Conservation (phyloP, 2,797 vertebrate species). For the Lagorchestes hirsutus region DNA sequence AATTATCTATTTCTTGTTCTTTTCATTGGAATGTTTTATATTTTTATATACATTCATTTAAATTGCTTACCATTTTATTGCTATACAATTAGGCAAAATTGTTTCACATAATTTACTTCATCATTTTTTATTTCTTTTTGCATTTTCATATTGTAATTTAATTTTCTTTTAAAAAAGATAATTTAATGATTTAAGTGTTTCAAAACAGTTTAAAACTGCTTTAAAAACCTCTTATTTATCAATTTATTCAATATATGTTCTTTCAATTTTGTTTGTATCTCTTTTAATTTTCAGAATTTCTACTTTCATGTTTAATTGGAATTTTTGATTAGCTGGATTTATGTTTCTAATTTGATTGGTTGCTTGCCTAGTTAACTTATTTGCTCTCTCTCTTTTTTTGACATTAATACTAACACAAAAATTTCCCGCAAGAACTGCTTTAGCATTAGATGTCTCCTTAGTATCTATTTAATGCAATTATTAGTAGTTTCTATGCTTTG, state of each 20-base stretch:
- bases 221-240: background rate
- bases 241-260: background rate
- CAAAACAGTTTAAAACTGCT: background rate
- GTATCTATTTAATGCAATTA: too few relatives aligned
- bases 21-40: background rate
- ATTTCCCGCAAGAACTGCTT: too few relatives aligned
- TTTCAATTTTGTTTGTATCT: background rate
- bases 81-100: background rate
- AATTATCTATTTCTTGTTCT: background rate
- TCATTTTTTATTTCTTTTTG: background rate
- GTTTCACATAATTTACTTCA: background rate
- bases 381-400: too few relatives aligned
- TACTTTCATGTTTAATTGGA: too few relatives aligned
- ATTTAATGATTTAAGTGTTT: background rate
- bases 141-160: background rate
- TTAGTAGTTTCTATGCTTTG: too few relatives aligned
- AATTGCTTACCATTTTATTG: background rate
- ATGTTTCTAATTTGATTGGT: too few relatives aligned
- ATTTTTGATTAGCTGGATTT: too few relatives aligned
- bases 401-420: too few relatives aligned
- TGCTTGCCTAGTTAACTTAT: too few relatives aligned
- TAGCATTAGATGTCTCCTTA: too few relatives aligned
- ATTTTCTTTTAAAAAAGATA: background rate
- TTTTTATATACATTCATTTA: background rate
- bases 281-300: background rate